Conservation (phyloP, 1,140 invertebrate species). For the Prorops nasuta region DNA sequence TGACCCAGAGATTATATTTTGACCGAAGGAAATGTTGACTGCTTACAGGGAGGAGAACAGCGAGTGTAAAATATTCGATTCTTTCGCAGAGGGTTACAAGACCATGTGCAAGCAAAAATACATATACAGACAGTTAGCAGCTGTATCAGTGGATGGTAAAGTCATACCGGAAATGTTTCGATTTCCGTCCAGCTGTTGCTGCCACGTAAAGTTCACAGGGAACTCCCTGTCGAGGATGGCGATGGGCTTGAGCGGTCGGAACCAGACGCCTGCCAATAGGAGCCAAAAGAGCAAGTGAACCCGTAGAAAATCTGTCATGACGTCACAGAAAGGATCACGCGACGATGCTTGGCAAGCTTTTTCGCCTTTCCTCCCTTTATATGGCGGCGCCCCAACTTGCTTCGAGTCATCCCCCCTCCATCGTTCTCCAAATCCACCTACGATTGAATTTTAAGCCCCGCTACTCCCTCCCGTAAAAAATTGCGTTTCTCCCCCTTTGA, state of each 20-base stretch:
- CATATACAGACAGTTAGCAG: slow-evolving; percentile 58
- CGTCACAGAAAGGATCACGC: too few species aligned
- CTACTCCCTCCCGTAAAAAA: too few species aligned
- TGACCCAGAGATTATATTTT: background rate
- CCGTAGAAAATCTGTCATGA: background rate
- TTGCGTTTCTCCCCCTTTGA: too few species aligned
- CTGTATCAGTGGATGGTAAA: slow-evolving; percentile 52
- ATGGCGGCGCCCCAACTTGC: too few species aligned
- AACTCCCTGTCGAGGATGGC: background rate
- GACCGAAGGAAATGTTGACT: background rate
- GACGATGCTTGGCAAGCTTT: too few species aligned
- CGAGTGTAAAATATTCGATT: slow-evolving; percentile 41
- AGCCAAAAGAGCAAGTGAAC: background rate
- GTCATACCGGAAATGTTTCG: slow-evolving; percentile 54
- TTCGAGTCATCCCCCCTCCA: too few species aligned
- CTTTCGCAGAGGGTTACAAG: slow-evolving; percentile 53
- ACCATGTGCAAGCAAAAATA: slow-evolving; percentile 65
- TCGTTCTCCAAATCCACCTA: too few species aligned
- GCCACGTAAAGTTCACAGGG: slow-evolving; percentile 54
- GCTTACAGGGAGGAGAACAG: slow-evolving; percentile 57
- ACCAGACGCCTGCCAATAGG: too few species aligned
- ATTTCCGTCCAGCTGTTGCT: slow-evolving; percentile 67
- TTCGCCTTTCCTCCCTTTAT: too few species aligned
- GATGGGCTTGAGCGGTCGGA: too few species aligned
- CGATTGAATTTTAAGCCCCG: too few species aligned